Conservation (phyloP, 2,113 vertebrate genomes). For the Micronycteris hirsuta region DNA sequence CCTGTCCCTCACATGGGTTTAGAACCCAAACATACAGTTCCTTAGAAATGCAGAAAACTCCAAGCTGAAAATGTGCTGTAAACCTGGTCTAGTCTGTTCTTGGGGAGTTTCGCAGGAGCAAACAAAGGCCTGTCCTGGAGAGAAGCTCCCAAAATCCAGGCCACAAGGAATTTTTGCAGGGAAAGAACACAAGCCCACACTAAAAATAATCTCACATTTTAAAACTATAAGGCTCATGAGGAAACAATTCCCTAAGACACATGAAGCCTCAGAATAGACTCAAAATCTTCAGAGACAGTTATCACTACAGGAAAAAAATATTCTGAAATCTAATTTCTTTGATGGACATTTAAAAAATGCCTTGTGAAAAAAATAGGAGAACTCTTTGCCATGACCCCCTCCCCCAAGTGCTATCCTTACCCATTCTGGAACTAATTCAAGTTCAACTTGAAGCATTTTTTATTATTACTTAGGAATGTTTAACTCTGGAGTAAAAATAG, state of each 20-base stretch:
- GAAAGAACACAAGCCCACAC: neutral
- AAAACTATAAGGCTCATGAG: neutral
- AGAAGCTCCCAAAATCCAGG: neutral
- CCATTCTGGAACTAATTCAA: neutral
- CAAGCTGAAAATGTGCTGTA: neutral
- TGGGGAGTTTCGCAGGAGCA: neutral
- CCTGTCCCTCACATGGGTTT: neutral
- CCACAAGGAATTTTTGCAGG: neutral
- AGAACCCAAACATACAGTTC: neutral
- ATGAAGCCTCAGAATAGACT: neutral
- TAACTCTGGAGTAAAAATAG: slow-evolving; percentile 7
- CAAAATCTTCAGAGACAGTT: neutral
- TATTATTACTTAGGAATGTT: neutral
- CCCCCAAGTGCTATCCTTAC: neutral
- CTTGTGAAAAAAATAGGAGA: neutral
- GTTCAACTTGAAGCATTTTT: neutral
- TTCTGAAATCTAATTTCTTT: neutral
- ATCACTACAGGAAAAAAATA: neutral
- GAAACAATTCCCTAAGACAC: neutral
- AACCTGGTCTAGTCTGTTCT: neutral
- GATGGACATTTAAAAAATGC: neutral
- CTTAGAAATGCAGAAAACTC: neutral
- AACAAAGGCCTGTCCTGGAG: neutral
- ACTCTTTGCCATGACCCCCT: neutral
- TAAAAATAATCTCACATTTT: neutral